Evolutionary conservation across 2,797 vertebrate genomes (phyloP).

Genomic region (Neosalanx taihuensis): DNA sequence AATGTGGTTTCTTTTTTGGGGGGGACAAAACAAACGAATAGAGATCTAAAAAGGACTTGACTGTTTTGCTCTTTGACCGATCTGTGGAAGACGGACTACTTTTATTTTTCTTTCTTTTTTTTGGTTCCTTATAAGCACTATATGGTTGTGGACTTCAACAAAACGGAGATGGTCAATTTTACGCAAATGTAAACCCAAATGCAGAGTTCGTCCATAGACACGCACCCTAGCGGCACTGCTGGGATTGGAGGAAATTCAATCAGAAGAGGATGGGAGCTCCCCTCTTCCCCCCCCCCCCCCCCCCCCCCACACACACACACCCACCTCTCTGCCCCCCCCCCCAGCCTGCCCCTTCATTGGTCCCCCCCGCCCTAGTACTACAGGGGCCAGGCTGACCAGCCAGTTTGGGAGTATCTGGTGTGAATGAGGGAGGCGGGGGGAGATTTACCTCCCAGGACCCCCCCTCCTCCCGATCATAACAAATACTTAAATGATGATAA

Average conservation of each 20-base stretch:
- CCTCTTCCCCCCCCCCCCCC: slow-evolving; percentile 43
- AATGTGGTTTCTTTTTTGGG: slow-evolving; percentile 35
- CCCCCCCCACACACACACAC: slow-evolving; percentile 43
- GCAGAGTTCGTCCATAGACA: slow-evolving; percentile 4
- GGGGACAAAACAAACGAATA: slow-evolving; percentile 19
- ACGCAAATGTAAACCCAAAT: slow-evolving; percentile 12
- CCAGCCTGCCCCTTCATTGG: slow-evolving; percentile 46
- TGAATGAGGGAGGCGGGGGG: slow-evolving; percentile 80
- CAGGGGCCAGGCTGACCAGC: slow-evolving; percentile 58
- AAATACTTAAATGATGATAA: slow-evolving; percentile 48
- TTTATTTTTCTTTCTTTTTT: slow-evolving; percentile 33
- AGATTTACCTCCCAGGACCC: slow-evolving; percentile 76
- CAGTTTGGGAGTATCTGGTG: slow-evolving; percentile 70
- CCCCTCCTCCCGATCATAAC: slow-evolving; percentile 32
- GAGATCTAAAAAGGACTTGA: slow-evolving; percentile 48
- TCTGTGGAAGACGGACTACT: slow-evolving; percentile 51
- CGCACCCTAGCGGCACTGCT: slow-evolving; percentile 33
- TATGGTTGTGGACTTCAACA: slow-evolving; percentile 32
- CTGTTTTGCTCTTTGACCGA: slow-evolving; percentile 44
- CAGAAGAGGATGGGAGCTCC: slow-evolving; percentile 28
- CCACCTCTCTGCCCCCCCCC: slow-evolving; percentile 8
- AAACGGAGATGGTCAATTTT: slow-evolving; percentile 24
- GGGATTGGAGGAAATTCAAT: slow-evolving; percentile 45
- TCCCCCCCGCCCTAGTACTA: slow-evolving; percentile 15
- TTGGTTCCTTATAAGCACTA: slow-evolving; percentile 49